Percentiles rank a stretch among this genome's conserved stretches.
Evolutionary conservation across 2,797 vertebrate genomes (phyloP).

Genomic region (Pseudomugil tenellus): DNA sequence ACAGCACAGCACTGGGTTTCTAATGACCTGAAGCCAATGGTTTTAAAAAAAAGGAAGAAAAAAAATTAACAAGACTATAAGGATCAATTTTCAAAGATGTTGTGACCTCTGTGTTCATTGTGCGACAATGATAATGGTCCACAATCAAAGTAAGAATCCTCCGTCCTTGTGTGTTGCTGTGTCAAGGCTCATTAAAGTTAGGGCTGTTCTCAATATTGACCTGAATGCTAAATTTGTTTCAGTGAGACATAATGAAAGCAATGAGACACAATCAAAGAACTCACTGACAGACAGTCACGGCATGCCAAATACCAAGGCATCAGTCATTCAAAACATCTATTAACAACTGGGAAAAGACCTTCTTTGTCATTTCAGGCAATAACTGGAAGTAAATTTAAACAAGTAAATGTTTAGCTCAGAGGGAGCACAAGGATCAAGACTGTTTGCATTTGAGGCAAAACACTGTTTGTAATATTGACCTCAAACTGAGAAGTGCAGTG

Average conservation of each 20-base stretch:
- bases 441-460: constrained; percentile 67
- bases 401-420: constrained; percentile 72
- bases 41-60: background rate
- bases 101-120: constrained; percentile 63
- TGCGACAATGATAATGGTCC: constrained; percentile 63
- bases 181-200: constrained; percentile 68
- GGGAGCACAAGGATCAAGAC: constrained; percentile 61
- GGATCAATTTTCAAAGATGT: constrained; percentile 56
- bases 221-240: constrained; percentile 62
- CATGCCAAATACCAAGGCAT: constrained; percentile 42
- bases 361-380: constrained; percentile 51
- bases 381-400: constrained; percentile 63
- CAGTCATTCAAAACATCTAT: constrained; percentile 49
- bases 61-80: constrained; percentile 17
- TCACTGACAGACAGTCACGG: constrained; percentile 45
- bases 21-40: background rate
- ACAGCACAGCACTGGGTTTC: background rate
- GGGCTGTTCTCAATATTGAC: constrained; percentile 60
- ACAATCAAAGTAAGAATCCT: constrained; percentile 67
- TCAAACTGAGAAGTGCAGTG: constrained; percentile 37
- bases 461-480: constrained; percentile 71
- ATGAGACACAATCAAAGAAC: constrained; percentile 47
- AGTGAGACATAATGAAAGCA: constrained; percentile 33
- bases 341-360: constrained; percentile 29
- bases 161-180: constrained; percentile 37